A percentile compares a stretch with the other conserved stretches of the same genome.
phyloP scores from a whole-genome alignment of 2,888 invertebrate genomes.

The Sphinx pinastri region DNA sequence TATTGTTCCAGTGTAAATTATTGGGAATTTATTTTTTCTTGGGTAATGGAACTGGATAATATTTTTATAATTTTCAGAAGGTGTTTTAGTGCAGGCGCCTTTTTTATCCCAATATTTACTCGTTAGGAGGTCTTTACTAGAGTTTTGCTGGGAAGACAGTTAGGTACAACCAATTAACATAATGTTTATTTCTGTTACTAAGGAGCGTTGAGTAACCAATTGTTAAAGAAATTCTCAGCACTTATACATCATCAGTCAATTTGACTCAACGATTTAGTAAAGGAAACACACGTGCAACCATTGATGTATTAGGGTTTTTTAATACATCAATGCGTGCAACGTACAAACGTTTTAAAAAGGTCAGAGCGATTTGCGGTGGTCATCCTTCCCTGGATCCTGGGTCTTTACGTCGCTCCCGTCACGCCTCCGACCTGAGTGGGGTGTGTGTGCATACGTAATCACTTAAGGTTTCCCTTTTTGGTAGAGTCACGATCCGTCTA shows the following conservation, averaged over 20 bases:
- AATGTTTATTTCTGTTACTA: background rate
- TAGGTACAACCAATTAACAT: background rate
- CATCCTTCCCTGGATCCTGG: background rate
- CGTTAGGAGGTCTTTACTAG: too few relatives aligned
- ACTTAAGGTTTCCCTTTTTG: slow-evolving; percentile 5
- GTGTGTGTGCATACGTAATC: background rate
- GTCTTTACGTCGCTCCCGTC: background rate
- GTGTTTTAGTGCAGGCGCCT: too few relatives aligned
- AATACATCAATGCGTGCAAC: too few relatives aligned
- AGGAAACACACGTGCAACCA: background rate
- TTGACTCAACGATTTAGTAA: background rate
- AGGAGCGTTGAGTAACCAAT: background rate
- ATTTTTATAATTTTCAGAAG: too few relatives aligned
- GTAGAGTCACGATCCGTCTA: slow-evolving; percentile 1
- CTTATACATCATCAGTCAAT: background rate
- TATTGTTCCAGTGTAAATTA: too few relatives aligned
- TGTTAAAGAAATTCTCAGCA: background rate
- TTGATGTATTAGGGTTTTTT: too few relatives aligned
- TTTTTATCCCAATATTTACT: too few relatives aligned
- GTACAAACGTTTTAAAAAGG: slow-evolving; percentile 1
- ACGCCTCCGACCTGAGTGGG: background rate
- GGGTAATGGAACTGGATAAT: too few relatives aligned
- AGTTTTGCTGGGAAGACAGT: too few relatives aligned
- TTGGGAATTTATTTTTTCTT: too few relatives aligned
- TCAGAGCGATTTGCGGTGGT: background rate